Conservation (phyloP, 2,113 vertebrate genomes). For the Corydoras maculifer region DNA sequence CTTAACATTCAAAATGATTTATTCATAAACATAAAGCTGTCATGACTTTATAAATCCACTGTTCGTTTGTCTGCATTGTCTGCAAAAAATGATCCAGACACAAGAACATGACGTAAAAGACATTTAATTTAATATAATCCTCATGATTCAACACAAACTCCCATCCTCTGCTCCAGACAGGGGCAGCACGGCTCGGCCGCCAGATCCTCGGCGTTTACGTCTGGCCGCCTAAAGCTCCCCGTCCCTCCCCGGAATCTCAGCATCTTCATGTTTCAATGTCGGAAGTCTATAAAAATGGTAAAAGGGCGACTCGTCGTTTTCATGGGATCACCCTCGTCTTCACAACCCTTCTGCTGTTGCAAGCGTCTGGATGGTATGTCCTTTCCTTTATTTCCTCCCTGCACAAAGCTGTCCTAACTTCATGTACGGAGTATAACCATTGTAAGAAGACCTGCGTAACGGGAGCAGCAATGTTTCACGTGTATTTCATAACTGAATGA, state of each 20-base stretch:
- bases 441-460: conserved; percentile 88
- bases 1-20: too few species aligned
- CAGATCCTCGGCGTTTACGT: conserved; percentile 35
- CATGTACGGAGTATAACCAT: conserved; percentile 89
- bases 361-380: conserved; percentile 9
- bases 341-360: conserved; percentile 27
- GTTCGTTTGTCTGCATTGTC: too few species aligned
- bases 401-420: conserved; percentile 32
- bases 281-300: conserved; percentile 28
- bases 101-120: conserved; percentile 38
- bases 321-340: conserved; percentile 5
- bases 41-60: too few species aligned
- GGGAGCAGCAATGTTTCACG: background rate
- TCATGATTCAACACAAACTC: conserved; percentile 18
- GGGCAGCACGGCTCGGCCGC: conserved; percentile 18
- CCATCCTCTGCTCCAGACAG: conserved; percentile 11
- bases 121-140: conserved; percentile 42
- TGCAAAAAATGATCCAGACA: too few species aligned
- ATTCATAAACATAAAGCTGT: too few species aligned
- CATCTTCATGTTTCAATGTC: conserved; percentile 20
- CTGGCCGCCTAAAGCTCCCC: conserved; percentile 14
- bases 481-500: too few species aligned
- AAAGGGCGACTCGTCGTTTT: conserved; percentile 4
- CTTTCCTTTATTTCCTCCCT: conserved; percentile 24
- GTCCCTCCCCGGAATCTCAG: conserved; percentile 20